These are phyloP conservation scores for Ochotona curzoniae DNA, from an alignment of 2,113 vertebrate genomes.

Conservation along the genomic window DNA sequence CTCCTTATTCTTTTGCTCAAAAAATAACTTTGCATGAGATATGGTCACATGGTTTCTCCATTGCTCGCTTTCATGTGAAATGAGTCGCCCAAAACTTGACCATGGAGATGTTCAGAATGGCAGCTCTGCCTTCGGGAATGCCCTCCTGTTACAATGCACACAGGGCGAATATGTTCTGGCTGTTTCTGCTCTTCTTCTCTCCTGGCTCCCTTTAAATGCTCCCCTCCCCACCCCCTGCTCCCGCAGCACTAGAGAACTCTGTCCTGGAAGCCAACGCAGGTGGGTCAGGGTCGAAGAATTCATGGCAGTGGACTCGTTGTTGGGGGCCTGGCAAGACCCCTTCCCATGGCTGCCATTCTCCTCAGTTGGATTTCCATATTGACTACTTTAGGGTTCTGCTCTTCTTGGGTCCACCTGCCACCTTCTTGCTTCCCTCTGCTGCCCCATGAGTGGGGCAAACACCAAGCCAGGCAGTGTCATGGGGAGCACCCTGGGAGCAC, in stretches of 20 bases:
- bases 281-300: background rate
- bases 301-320: no score
- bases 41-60: background rate
- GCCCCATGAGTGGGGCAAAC: background rate
- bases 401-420: background rate
- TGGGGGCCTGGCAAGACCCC: background rate
- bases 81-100: background rate
- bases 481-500: accelerated
- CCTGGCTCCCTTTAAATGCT: background rate
- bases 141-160: background rate
- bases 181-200: background rate
- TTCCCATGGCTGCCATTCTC: background rate
- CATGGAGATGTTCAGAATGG: background rate
- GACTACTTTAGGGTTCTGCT: background rate
- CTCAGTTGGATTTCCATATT: background rate
- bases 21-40: background rate
- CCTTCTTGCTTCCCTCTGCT: background rate
- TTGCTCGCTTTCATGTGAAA: background rate
- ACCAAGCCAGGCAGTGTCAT: background rate
- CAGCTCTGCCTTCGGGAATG: background rate
- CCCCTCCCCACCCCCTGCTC: background rate
- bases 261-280: background rate
- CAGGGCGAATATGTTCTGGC: background rate
- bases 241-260: background rate
- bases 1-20: background rate